Evolutionary conservation across 2,113 vertebrate species (phyloP).

Genomic region (Colaptes auratus): DNA sequence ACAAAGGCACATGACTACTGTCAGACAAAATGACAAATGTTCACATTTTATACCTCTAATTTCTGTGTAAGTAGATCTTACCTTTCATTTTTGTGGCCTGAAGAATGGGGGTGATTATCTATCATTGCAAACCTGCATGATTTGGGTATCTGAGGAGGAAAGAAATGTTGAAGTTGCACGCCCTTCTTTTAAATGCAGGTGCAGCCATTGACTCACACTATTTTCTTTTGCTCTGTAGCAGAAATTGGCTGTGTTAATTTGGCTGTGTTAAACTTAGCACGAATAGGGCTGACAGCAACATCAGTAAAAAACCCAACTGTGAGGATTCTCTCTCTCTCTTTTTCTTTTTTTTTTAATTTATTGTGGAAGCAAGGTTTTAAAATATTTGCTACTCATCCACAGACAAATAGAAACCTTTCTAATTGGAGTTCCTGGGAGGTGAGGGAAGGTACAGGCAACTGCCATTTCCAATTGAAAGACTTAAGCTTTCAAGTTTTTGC

Average conservation of each 20-base stretch:
- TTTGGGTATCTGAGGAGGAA: neutral
- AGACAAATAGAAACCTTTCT: neutral
- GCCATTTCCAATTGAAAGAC: neutral
- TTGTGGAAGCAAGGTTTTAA: neutral
- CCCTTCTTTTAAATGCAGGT: neutral
- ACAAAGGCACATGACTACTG: slow-evolving; percentile 28
- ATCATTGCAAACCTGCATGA: neutral
- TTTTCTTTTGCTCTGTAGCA: neutral
- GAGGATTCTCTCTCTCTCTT: neutral
- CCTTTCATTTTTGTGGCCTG: slow-evolving; percentile 14
- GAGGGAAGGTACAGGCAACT: neutral
- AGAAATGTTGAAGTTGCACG: neutral
- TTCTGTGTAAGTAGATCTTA: slow-evolving; percentile 30
- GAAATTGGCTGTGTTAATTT: neutral
- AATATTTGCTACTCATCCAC: neutral
- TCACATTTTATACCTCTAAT: slow-evolving; percentile 30
- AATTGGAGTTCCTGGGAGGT: neutral
- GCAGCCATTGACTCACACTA: neutral
- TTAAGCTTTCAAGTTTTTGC: neutral
- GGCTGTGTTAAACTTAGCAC: neutral
- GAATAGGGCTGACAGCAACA: neutral
- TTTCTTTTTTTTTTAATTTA: neutral
- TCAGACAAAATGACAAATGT: slow-evolving; percentile 51
- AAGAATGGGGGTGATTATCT: neutral
- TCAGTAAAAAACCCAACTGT: neutral